Evolutionary conservation across 1,140 invertebrate species (phyloP), one percentile per base, ranked within the genome.

Genomic region (Dendroctonus valens): DNA sequence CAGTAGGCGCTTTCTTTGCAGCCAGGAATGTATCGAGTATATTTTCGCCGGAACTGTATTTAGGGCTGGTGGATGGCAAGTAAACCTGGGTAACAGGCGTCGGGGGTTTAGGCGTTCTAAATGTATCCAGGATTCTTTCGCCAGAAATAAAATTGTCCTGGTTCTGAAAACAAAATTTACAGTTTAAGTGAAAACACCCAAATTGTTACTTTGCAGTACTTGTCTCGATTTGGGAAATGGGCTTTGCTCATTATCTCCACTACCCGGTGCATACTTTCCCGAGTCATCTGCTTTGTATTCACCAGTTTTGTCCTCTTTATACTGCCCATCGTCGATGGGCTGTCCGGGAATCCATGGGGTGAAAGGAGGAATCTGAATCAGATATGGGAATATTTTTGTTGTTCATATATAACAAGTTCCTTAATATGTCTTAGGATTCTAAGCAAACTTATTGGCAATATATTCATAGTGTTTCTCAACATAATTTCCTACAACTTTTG

Each of bases 311-410:
- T 68, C 66, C 8, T 48, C 44, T 41, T 44, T 62, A 41, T 68
- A 58, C 41, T 57, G 60, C 7, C 60, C 66, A 11, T 70, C 58
- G 38, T 70, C 66, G 5, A 63, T 48, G 26, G 66, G 69, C 38
- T 70, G 69, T 15, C 62, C 61, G 15, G 67, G 65, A 50, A 70
- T 58, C 70, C 70, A 72, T 38, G 70, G 70, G 5, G 71, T 69
- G 41, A 72, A 73, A 14, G 70, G 70, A 15, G 72, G 72, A 42
- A 67, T 60, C 65, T 67, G 49, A 44, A 44, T 26, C 26, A 26
- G 26, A 26, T 26, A 26, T 26, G 26, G 26, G 26, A 26, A 26
- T n/a, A n/a, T n/a, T n/a, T n/a, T n/a, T n/a, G n/a, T n/a, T n/a
- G n/a, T n/a, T n/a, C n/a, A n/a, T n/a, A n/a, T n/a, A n/a, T n/a